phyloP scores from a whole-genome alignment of 2,113 vertebrate genomes.

The Psilopsiagon aymara region DNA sequence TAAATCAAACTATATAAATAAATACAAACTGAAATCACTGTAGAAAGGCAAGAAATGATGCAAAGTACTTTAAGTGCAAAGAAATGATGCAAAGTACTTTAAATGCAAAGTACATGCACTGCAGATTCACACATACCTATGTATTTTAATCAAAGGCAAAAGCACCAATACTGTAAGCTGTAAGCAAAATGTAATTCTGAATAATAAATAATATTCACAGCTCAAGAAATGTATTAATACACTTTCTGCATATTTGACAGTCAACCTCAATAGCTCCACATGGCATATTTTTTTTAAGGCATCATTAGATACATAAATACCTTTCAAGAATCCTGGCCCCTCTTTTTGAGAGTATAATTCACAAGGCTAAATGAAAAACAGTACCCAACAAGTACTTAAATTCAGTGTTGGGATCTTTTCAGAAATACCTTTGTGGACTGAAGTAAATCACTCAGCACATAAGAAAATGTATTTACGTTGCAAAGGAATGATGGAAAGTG shows the following conservation, averaged over 20 bases:
- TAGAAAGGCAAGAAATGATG: background rate
- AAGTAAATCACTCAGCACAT: background rate
- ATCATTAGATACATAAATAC: background rate
- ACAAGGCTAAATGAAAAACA: background rate
- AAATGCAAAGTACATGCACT: background rate
- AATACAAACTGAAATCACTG: background rate
- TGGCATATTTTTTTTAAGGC: background rate
- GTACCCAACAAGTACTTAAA: background rate
- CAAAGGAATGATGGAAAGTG: background rate
- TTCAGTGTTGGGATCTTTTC: background rate
- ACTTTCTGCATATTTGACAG: background rate
- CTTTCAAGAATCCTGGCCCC: background rate
- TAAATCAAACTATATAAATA: background rate
- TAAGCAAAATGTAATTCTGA: background rate
- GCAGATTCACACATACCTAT: background rate
- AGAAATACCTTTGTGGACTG: background rate
- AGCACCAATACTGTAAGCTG: background rate
- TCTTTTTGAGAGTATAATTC: background rate
- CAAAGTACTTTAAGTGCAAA: background rate
- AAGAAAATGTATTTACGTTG: background rate
- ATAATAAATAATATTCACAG: background rate
- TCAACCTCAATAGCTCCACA: background rate
- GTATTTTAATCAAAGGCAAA: background rate
- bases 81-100: background rate
- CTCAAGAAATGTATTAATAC: background rate